Conservation (phyloP, 1,140 invertebrate species). For the Gonioctena quinquepunctata region DNA sequence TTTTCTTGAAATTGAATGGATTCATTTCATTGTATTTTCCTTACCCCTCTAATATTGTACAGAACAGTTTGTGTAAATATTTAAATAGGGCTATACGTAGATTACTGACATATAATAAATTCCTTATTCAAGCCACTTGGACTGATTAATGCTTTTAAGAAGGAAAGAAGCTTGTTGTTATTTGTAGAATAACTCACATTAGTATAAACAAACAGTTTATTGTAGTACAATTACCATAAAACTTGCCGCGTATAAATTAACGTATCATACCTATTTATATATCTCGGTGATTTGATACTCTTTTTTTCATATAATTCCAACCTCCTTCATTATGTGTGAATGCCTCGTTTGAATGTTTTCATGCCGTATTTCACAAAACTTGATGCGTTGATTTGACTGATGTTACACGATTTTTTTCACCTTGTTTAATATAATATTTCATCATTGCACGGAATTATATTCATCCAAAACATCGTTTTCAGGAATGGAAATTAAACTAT, state of each 20-base stretch:
- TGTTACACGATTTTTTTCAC: not conserved
- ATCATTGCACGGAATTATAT: no score
- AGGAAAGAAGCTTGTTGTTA: slow-evolving; percentile 33
- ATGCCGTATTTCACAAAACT: slow-evolving; percentile 26
- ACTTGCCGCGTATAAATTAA: slow-evolving; percentile 33
- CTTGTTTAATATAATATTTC: no score
- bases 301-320: slow-evolving; percentile 8
- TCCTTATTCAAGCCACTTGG: slow-evolving; percentile 37
- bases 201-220: slow-evolving; percentile 9
- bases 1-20: not conserved
- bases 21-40: not conserved
- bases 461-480: no score
- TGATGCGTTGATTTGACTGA: not conserved
- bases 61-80: slow-evolving; percentile 37
- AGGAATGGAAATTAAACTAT: no score
- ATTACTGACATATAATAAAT: slow-evolving; percentile 32
- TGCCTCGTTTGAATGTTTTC: slow-evolving; percentile 16
- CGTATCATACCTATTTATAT: slow-evolving; percentile 26
- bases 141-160: slow-evolving; percentile 43
- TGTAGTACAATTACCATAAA: slow-evolving; percentile 42
- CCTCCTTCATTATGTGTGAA: slow-evolving; percentile 19
- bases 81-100: slow-evolving; percentile 35
- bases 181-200: slow-evolving; percentile 21
- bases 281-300: slow-evolving; percentile 16
- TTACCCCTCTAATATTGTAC: slow-evolving; percentile 32